phyloP scores from a whole-genome alignment of 2,888 invertebrate genomes.

The Eustalomyia histrio region DNA sequence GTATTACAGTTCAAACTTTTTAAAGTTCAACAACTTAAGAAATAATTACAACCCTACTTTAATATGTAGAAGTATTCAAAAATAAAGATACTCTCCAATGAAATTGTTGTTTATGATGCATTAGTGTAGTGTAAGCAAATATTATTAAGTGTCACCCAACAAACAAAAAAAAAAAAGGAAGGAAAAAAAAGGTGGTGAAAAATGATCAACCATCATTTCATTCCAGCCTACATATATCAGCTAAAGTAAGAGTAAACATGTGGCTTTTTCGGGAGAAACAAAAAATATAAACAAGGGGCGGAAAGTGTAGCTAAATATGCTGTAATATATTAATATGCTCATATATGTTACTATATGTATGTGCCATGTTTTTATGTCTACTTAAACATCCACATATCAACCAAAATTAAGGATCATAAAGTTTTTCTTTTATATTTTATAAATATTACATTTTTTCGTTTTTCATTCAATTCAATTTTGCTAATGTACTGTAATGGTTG shows the following conservation, averaged over 20 bases:
- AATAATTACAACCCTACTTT: no score
- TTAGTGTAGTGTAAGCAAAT: slow-evolving; percentile 52
- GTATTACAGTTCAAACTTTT: no score
- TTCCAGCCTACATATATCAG: slow-evolving; percentile 7
- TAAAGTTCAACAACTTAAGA: no score
- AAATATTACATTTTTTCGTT: not conserved
- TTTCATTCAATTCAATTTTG: slow-evolving; percentile 71
- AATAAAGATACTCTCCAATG: slow-evolving; percentile 38
- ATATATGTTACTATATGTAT: slow-evolving; percentile 27
- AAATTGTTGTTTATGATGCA: slow-evolving; percentile 51
- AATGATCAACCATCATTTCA: slow-evolving; percentile 55
- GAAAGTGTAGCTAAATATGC: slow-evolving; percentile 51
- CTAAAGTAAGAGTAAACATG: slow-evolving; percentile 36
- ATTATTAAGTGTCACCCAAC: slow-evolving; percentile 52
- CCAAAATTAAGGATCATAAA: slow-evolving; percentile 42
- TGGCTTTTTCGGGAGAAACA: slow-evolving; percentile 18
- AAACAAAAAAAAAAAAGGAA: slow-evolving; percentile 32
- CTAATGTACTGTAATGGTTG: slow-evolving; percentile 76
- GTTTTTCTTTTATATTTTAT: slow-evolving; percentile 17
- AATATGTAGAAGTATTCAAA: no score
- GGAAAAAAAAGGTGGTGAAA: slow-evolving; percentile 61
- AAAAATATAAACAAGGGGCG: slow-evolving; percentile 38
- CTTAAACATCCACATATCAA: not conserved
- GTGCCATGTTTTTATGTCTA: slow-evolving; percentile 1
- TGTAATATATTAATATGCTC: slow-evolving; percentile 3